Evolutionary conservation across 2,113 vertebrate genomes (phyloP).

Genomic region (Pomatostomus ruficeps): DNA sequence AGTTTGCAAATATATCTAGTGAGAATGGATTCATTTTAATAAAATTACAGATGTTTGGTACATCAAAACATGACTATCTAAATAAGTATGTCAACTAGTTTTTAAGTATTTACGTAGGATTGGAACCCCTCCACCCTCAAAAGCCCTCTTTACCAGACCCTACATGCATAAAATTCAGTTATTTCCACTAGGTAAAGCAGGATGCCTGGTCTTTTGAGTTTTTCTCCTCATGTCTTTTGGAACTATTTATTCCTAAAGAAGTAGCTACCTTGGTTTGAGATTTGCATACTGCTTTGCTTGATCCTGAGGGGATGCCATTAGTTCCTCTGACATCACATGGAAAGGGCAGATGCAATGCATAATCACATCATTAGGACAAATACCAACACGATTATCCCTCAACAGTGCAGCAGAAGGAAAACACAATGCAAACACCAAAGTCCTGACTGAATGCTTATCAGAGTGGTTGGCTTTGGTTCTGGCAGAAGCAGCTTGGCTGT

Average conservation of each 20-base stretch:
- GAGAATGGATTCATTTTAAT: neutral
- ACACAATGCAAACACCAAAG: neutral
- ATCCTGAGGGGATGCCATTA: neutral
- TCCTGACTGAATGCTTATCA: neutral
- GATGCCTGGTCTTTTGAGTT: neutral
- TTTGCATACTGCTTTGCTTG: neutral
- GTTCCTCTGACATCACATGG: neutral
- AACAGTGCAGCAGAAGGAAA: neutral
- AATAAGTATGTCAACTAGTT: neutral
- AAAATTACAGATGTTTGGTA: neutral
- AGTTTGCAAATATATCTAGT: neutral
- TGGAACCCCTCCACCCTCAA: neutral
- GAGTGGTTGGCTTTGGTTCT: neutral
- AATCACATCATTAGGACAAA: conserved; percentile 16
- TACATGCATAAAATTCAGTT: neutral
- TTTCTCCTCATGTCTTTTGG: neutral
- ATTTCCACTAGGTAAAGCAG: neutral
- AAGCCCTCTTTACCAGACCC: neutral
- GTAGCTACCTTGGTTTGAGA: neutral
- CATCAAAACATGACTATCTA: neutral
- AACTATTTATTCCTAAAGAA: neutral
- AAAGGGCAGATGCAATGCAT: neutral
- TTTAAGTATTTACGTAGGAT: neutral
- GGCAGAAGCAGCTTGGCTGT: neutral
- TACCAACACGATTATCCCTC: neutral